Evolutionary conservation across 2,113 vertebrate genomes (phyloP).

Genomic region (Anser brachyrhynchus): DNA sequence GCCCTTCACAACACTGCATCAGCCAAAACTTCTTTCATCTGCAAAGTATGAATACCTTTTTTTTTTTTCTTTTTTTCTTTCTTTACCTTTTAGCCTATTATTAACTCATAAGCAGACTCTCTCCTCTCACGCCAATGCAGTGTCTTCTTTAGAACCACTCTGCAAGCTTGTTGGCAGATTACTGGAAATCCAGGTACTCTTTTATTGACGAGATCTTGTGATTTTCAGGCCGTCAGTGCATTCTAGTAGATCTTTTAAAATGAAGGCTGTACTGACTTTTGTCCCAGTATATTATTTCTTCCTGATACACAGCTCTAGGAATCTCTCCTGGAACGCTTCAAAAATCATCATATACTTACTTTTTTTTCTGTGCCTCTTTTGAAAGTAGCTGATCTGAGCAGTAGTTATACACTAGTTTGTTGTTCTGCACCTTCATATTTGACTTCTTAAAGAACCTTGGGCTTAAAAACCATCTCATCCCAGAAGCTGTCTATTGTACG

Average conservation of each 20-base stretch:
- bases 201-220: background rate
- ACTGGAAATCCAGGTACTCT: fast-evolving
- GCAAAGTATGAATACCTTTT: background rate
- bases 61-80: background rate
- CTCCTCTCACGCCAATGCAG: background rate
- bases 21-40: background rate
- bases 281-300: background rate
- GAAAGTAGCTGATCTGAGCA: background rate
- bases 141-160: background rate
- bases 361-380: background rate
- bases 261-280: background rate
- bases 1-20: background rate
- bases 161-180: background rate
- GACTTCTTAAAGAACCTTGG: background rate
- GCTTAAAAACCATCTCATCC: background rate
- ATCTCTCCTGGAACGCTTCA: background rate
- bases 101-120: background rate
- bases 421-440: background rate
- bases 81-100: background rate
- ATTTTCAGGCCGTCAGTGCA: background rate
- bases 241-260: background rate
- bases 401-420: background rate
- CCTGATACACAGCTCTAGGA: background rate
- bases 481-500: background rate
- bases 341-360: background rate